Evolutionary conservation across 1,140 invertebrate genomes (phyloP).

Genomic region (Drosophila ogumai): DNA sequence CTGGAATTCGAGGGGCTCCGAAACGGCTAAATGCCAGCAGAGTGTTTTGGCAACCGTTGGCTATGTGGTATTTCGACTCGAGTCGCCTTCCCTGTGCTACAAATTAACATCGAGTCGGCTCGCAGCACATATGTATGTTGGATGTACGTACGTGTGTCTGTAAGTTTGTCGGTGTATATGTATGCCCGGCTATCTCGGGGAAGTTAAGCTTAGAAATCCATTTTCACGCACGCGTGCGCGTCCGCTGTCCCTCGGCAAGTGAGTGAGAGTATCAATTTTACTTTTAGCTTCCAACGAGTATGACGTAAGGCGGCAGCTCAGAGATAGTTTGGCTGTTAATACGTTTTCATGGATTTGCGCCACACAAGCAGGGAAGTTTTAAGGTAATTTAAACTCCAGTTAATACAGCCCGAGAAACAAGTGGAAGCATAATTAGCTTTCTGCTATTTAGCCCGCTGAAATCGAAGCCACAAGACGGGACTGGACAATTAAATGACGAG

Average conservation of each 20-base stretch:
- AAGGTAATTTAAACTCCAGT: constrained; percentile 51
- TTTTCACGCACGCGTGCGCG: constrained; percentile 78
- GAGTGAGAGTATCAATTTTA: constrained; percentile 75
- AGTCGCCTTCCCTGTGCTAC: constrained; percentile 21
- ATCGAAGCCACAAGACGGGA: constrained; percentile 22
- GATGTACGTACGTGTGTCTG: not conserved
- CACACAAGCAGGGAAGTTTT: constrained; percentile 28
- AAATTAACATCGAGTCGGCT: constrained; percentile 40
- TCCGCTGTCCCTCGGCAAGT: constrained; percentile 13
- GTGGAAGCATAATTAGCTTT: constrained; percentile 53
- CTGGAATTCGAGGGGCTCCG: constrained; percentile 47
- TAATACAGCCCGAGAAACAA: constrained; percentile 46
- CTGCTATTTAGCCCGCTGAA: constrained; percentile 35
- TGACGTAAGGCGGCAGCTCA: constrained; percentile 58
- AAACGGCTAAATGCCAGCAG: constrained; percentile 65
- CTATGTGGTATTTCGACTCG: constrained; percentile 39
- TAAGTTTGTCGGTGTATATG: not conserved
- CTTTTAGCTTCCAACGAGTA: constrained; percentile 57
- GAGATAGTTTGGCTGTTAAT: constrained; percentile 16
- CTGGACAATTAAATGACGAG: constrained; percentile 39
- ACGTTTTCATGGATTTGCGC: constrained; percentile 39
- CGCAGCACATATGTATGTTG: not conserved
- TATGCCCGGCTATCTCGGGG: not conserved
- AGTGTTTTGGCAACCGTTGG: constrained; percentile 53
- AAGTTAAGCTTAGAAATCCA: constrained; percentile 55